phyloP scores from a whole-genome alignment of 2,888 invertebrate genomes.

The Metopia argyrocephala region DNA sequence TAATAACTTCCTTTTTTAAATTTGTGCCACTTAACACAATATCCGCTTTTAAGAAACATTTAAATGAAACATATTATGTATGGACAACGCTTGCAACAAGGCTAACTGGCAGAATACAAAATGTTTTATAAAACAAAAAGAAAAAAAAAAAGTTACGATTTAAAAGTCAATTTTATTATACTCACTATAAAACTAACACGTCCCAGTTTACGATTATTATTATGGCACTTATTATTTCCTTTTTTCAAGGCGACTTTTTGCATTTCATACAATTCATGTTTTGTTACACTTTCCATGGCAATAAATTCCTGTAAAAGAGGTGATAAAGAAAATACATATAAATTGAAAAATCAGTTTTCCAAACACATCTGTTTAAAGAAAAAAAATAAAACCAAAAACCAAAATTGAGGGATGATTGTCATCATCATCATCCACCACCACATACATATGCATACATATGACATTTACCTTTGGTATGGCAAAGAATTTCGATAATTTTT shows the following conservation, averaged over 20 bases:
- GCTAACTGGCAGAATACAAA: slow-evolving; percentile 24
- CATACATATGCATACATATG: too few relatives aligned
- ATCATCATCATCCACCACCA: too few relatives aligned
- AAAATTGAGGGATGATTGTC: background rate
- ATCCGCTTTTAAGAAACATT: slow-evolving; percentile 35
- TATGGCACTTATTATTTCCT: slow-evolving; percentile 72
- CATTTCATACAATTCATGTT: slow-evolving; percentile 75
- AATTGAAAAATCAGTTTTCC: slow-evolving; percentile 22
- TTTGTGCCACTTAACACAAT: slow-evolving; percentile 38
- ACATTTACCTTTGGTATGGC: slow-evolving; percentile 77
- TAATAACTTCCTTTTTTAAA: slow-evolving; percentile 57
- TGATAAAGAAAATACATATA: background rate
- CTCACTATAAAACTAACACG: slow-evolving; percentile 77
- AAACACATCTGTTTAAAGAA: too few relatives aligned
- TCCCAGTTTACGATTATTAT: slow-evolving; percentile 72
- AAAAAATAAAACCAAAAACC: too few relatives aligned
- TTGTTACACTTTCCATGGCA: slow-evolving; percentile 74
- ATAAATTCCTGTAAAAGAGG: slow-evolving; percentile 74
- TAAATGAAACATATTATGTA: slow-evolving; percentile 7
- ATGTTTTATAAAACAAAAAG: too few relatives aligned
- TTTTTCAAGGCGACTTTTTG: slow-evolving; percentile 74
- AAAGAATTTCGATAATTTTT: slow-evolving; percentile 78
- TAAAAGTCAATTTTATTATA: background rate
- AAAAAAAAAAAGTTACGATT: too few relatives aligned
- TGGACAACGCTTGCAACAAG: background rate